Evolutionary conservation across 2,888 invertebrate genomes (phyloP).

Genomic region (Ceraclea dissimilis): DNA sequence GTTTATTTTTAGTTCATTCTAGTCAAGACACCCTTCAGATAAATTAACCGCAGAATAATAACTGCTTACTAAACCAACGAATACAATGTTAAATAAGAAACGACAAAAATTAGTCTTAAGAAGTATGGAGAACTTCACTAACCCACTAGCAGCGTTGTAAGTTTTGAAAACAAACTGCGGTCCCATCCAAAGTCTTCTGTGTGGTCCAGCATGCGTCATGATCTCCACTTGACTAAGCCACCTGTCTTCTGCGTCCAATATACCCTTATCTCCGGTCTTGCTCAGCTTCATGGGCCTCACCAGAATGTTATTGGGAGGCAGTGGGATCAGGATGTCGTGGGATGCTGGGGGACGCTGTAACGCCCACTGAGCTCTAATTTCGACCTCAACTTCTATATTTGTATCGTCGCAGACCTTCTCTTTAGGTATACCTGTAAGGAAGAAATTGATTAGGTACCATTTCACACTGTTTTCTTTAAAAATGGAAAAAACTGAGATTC

Average conservation of each 20-base stretch:
- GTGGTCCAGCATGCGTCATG: constrained; percentile 93
- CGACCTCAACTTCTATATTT: constrained; percentile 76
- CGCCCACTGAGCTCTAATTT: constrained; percentile 85
- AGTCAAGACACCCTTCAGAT: too few relatives aligned
- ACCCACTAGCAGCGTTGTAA: constrained; percentile 72
- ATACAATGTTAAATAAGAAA: too few relatives aligned
- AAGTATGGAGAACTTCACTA: too few relatives aligned
- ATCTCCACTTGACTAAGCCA: constrained; percentile 98
- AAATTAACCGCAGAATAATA: too few relatives aligned
- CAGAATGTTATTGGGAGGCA: constrained; percentile 62
- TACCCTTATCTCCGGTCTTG: constrained; percentile 19
- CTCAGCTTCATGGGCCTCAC: constrained; percentile 32
- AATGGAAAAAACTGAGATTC: neutral
- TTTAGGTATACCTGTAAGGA: constrained; percentile 61
- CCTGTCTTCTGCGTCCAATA: constrained; percentile 54
- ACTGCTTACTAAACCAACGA: too few relatives aligned
- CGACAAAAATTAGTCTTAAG: too few relatives aligned
- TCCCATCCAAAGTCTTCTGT: constrained; percentile 96
- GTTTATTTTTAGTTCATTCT: too few relatives aligned
- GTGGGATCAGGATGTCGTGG: constrained; percentile 68
- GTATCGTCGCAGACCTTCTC: constrained; percentile 83
- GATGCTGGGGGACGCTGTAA: constrained; percentile 59
- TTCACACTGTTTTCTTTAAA: neutral
- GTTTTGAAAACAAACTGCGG: constrained; percentile 99
- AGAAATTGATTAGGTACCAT: too few relatives aligned